Evolutionary conservation across 2,888 invertebrate genomes (phyloP).

Genomic region (Drosophila nigricruria): DNA sequence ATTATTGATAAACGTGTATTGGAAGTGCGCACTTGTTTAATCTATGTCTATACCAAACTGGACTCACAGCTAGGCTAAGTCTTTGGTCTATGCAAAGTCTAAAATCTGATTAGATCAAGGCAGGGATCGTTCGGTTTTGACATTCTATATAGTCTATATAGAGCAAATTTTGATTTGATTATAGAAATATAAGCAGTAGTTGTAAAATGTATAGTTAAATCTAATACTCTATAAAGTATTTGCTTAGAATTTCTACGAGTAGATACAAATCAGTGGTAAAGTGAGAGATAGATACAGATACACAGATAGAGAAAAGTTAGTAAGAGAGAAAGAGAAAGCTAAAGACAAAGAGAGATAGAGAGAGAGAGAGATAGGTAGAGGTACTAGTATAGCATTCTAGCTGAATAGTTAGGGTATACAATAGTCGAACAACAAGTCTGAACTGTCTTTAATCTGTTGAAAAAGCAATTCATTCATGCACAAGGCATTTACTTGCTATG

Average conservation of each 20-base stretch:
- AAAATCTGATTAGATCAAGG: not conserved
- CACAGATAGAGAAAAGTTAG: not conserved
- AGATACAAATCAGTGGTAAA: no score
- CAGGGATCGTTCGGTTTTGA: not conserved
- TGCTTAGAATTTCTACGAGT: not conserved
- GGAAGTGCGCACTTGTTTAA: constrained; percentile 14
- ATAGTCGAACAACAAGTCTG: not conserved
- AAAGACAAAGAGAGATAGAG: no score
- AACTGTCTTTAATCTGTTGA: not conserved
- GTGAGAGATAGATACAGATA: no score
- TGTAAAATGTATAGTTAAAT: not conserved
- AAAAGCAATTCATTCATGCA: constrained; percentile 10
- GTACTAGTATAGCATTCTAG: no score
- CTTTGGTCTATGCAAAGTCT: not conserved
- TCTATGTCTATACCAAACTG: not conserved
- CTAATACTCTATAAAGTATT: not conserved
- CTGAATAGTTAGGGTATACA: constrained; percentile 3
- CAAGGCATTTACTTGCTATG: not conserved
- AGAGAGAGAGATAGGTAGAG: not conserved
- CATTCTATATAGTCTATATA: not conserved
- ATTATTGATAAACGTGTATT: constrained; percentile 1
- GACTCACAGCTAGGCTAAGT: not conserved
- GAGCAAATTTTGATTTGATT: not conserved
- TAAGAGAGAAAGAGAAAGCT: not conserved
- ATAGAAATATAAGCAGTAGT: not conserved